Evolutionary conservation across 1,140 invertebrate species (phyloP).

Genomic region (Bombus haemorrhoidalis): DNA sequence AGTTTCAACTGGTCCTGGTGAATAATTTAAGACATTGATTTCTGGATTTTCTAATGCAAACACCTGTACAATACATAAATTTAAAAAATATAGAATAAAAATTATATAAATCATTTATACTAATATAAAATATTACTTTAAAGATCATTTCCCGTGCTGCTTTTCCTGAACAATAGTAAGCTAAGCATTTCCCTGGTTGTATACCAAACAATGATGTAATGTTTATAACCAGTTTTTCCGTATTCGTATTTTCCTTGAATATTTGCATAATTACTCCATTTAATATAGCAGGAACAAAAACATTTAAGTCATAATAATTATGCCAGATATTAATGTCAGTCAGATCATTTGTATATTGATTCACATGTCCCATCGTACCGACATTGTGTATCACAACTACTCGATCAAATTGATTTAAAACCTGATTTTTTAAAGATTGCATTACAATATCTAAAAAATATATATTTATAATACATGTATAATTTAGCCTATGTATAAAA

Average conservation of each 20-base stretch:
- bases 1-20: constrained; percentile 96
- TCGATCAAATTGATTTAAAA: constrained; percentile 84
- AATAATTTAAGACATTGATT: constrained; percentile 93
- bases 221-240: constrained; percentile 89
- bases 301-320: constrained; percentile 90
- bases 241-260: constrained; percentile 79
- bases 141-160: constrained; percentile 97
- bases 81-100: not conserved
- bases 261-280: constrained; percentile 89
- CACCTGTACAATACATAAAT: constrained; percentile 71
- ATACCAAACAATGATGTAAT: constrained; percentile 93
- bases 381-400: constrained; percentile 95
- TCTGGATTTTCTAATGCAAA: constrained; percentile 91
- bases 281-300: constrained; percentile 89
- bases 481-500: not conserved
- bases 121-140: constrained; percentile 81
- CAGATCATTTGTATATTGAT: constrained; percentile 85
- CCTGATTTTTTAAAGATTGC: constrained; percentile 75
- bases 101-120: not conserved
- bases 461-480: not conserved
- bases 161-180: constrained; percentile 93
- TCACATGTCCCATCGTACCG: constrained; percentile 91
- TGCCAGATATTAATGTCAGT: constrained; percentile 85
- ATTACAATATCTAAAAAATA: constrained; percentile 78
- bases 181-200: constrained; percentile 89